phyloP scores from a whole-genome alignment of 2,888 invertebrate species.

The Penaeus monodon region DNA sequence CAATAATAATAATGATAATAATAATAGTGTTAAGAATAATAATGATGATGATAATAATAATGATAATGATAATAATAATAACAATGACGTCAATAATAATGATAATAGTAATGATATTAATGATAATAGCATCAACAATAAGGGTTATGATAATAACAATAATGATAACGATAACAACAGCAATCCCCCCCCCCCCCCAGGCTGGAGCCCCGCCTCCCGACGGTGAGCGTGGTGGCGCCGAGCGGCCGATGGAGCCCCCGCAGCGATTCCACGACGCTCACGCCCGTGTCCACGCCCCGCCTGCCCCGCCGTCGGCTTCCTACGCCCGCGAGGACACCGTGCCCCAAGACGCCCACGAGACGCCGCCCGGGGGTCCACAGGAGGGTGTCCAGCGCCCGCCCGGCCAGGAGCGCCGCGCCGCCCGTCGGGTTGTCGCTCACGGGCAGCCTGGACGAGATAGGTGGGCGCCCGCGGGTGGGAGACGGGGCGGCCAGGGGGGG shows the following conservation, averaged over 20 bases:
- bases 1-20: too few species aligned
- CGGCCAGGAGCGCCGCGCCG: conserved; percentile 22
- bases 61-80: too few species aligned
- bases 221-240: conserved; percentile 13
- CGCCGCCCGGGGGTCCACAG: conserved; percentile 22
- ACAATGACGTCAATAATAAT: too few species aligned
- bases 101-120: too few species aligned
- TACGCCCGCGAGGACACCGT: conserved; percentile 7
- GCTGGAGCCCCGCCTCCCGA: conserved; percentile 29
- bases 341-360: not conserved
- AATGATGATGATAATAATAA: too few species aligned
- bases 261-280: conserved; percentile 41
- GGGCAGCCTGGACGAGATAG: conserved; percentile 46
- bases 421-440: conserved; percentile 8
- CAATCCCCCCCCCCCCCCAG: not conserved
- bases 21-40: too few species aligned
- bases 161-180: too few species aligned
- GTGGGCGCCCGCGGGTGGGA: conserved; percentile 17
- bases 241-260: conserved; percentile 35
- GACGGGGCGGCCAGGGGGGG: not conserved
- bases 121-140: too few species aligned
- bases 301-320: conserved; percentile 23
- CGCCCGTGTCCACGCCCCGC: conserved; percentile 29
- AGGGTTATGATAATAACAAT: too few species aligned
- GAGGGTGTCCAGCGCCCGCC: conserved; percentile 41